Evolutionary conservation across 1,140 invertebrate species (phyloP), one percentile per base, ranked within the genome.

Genomic region (Tetraneura akinire): DNA sequence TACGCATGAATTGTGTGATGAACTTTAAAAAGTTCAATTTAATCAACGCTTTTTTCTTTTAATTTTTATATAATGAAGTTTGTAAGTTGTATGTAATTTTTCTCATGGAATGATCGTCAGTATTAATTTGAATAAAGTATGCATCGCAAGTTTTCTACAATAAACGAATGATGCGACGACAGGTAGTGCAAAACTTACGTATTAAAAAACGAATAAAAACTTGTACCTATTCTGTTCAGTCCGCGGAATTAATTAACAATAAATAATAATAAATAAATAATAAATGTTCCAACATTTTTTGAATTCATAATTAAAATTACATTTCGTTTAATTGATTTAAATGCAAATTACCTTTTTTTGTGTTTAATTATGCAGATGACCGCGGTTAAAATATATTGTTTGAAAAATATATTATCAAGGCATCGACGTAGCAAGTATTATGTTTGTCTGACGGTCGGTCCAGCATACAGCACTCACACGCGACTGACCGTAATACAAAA

Each of bases 1-100:
- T 53, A 73, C 70, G 70, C 70, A 32, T 37, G 70, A 73, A n/a
- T 73, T 73, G 70, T 53, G 49, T n/a, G 49, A 73, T 73, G 70
- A 73, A 73, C 47, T 73, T 26, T 18, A 51, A 51, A 71, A 73
- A 23, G 47, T 70, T 49, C 66, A 53, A n/a, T 73, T 73, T 73
- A 73, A 51, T 73, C 70, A 51, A 51, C 45, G 3, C 16, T 18
- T 53, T 73, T 71, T 53, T 23, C 47, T 53, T 51, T 68, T 68
- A 45, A 45, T 68, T 68, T 68, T 45, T 68, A 68, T 26, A 9
- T 23, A 45, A 47, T 68, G 42, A 68, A 68, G 64, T 37, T 37
- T 3, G 32, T 8, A 37, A 37, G 32, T 47, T 23, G n/a, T 11
- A 23, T 68, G 21, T 11, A 45, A 23, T 45, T 68, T 68, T 53